Evolutionary conservation across 2,888 invertebrate genomes (phyloP).

Genomic region (Eilema griseolum): DNA sequence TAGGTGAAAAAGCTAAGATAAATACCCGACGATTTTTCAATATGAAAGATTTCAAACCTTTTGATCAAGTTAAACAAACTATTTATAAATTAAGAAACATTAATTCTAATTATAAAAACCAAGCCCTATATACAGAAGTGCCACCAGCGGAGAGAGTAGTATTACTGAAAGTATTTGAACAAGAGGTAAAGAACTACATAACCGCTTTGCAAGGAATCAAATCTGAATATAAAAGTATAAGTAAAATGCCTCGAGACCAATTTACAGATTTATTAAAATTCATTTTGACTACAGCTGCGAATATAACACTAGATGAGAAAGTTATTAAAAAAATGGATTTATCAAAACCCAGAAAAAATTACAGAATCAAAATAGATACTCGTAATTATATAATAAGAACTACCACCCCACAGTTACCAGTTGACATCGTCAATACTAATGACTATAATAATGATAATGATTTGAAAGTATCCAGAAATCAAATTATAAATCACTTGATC

Average conservation of each 20-base stretch:
- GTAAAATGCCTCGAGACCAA: constrained; percentile 52
- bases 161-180: constrained; percentile 67
- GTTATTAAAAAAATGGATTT: constrained; percentile 55
- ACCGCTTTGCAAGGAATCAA: constrained; percentile 61
- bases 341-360: constrained; percentile 28
- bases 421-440: constrained; percentile 15
- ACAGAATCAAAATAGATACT: not conserved
- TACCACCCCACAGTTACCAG: constrained; percentile 14
- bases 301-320: constrained; percentile 62
- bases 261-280: constrained; percentile 62
- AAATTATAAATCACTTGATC: constrained; percentile 74
- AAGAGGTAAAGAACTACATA: constrained; percentile 61
- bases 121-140: constrained; percentile 57
- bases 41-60: constrained; percentile 53
- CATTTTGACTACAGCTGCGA: constrained; percentile 58
- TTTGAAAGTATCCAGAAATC: constrained; percentile 66
- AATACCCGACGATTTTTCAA: constrained; percentile 59
- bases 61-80: constrained; percentile 60
- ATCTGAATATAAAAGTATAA: constrained; percentile 43
- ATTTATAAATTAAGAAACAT: constrained; percentile 61
- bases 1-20: constrained; percentile 46
- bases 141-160: constrained; percentile 63
- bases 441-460: constrained; percentile 33
- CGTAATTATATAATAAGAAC: constrained; percentile 13
- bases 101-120: constrained; percentile 65